phyloP scores from a whole-genome alignment of 2,113 vertebrate genomes.

The Thamnaconus septentrionalis region DNA sequence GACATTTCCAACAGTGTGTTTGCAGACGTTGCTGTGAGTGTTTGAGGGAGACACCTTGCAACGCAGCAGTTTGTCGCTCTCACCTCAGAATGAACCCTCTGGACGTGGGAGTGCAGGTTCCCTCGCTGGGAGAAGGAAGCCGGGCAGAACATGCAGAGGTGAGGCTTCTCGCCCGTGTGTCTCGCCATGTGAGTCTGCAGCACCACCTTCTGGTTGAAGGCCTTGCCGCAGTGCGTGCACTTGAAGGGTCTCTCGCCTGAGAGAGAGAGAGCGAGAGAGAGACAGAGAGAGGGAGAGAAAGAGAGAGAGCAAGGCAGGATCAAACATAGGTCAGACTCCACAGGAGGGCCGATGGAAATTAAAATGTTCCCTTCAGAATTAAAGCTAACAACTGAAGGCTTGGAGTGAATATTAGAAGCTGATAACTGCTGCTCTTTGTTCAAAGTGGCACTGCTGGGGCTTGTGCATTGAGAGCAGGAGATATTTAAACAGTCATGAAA shows the following conservation, averaged over 20 bases:
- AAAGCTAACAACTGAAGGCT: too few species aligned
- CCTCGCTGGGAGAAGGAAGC: slow-evolving; percentile 98
- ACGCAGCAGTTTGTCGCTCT: neutral
- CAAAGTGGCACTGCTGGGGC: too few species aligned
- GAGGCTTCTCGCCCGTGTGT: slow-evolving; percentile 96
- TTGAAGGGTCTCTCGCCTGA: slow-evolving; percentile 93
- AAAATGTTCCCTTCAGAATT: too few species aligned
- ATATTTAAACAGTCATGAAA: too few species aligned
- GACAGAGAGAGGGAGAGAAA: neutral
- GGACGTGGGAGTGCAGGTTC: slow-evolving; percentile 95
- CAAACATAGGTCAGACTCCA: too few species aligned
- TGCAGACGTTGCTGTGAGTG: too few species aligned
- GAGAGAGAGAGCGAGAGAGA: neutral
- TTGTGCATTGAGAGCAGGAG: too few species aligned
- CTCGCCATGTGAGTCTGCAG: slow-evolving; percentile 98
- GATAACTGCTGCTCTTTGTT: too few species aligned
- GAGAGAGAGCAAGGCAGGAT: too few species aligned
- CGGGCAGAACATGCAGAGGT: slow-evolving; percentile 94
- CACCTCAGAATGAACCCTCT: slow-evolving; percentile 97
- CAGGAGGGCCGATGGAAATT: too few species aligned
- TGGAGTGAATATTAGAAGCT: neutral
- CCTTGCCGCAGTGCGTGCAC: slow-evolving; percentile 90
- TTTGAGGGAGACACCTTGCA: too few species aligned
- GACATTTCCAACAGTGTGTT: neutral
- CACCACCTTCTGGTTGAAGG: slow-evolving; percentile 99